Conservation (phyloP, 2,888 invertebrate genomes). For the Pseudanteris insignis region DNA sequence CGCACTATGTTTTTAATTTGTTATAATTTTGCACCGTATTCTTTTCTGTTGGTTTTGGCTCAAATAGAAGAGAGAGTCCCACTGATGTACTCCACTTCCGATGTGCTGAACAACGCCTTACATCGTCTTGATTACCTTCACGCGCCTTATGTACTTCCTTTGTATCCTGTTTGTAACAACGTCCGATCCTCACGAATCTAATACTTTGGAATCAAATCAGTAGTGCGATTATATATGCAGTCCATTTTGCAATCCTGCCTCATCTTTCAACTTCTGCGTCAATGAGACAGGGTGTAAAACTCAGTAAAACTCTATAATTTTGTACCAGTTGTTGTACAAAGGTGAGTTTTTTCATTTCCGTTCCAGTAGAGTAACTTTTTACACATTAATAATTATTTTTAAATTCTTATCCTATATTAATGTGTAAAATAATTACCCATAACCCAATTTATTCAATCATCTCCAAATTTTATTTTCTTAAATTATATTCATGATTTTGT, state of each 20-base stretch:
- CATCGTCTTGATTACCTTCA: constrained; percentile 63
- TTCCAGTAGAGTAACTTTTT: too few relatives aligned
- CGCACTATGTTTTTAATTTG: constrained; percentile 37
- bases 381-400: too few relatives aligned
- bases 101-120: constrained; percentile 65
- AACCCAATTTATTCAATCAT: too few relatives aligned
- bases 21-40: constrained; percentile 54
- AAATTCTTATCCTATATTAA: too few relatives aligned
- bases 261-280: constrained; percentile 47
- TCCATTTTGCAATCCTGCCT: constrained; percentile 45
- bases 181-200: constrained; percentile 54
- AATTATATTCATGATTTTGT: too few relatives aligned
- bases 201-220: constrained; percentile 49
- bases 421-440: too few relatives aligned
- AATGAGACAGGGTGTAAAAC: constrained; percentile 50
- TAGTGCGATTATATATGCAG: constrained; percentile 42
- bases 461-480: too few relatives aligned
- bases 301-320: constrained; percentile 55
- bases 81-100: constrained; percentile 65
- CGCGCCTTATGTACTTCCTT: constrained; percentile 55
- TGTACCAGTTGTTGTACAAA: constrained; percentile 57
- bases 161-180: constrained; percentile 56
- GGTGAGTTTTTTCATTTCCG: constrained; percentile 56
- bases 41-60: constrained; percentile 44
- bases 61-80: constrained; percentile 65